Base-by-base conservation (phyloP, 37 sponge, comb jelly and placozoan genomes). In the Beroe ovata region DNA sequence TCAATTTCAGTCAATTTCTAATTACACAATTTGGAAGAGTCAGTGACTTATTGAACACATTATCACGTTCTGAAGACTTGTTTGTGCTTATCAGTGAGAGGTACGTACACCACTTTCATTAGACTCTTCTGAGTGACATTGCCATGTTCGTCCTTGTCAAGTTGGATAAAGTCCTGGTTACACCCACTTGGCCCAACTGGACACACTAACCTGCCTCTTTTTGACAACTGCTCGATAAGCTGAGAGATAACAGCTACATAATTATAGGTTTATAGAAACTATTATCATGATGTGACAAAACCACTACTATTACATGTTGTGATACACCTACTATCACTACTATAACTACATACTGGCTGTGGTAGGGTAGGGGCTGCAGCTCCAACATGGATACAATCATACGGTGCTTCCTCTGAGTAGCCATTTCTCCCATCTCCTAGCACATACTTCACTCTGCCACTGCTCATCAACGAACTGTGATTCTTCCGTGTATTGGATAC, bases 301-400 rank as follows among this genome's bases (percentile, higher is more conserved):
- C n/a, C n/a, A n/a, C n/a, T n/a, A n/a, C n/a, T n/a, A n/a, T n/a
- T n/a, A n/a, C n/a, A n/a, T n/a, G n/a, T n/a, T n/a, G n/a, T n/a
- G n/a, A n/a, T n/a, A n/a, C n/a, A n/a, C n/a, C n/a, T n/a, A n/a
- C n/a, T n/a, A n/a, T n/a, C n/a, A n/a, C n/a, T n/a, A n/a, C n/a
- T n/a, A n/a, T n/a, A n/a, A n/a, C n/a, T n/a, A n/a, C n/a, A n/a
- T n/a, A 93, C 91, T 21, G 95, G 92, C 38, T 92, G 72, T 8
- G 99, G 96, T 0, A 94, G 89, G 0, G 22, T 88, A 14, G 92
- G 90, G 23, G 99, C 95, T 34, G 99, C 99, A 60, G 99, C 99
- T 39, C 99, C 99, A 32, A 97, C 99, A 88, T 97, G 99, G 37
- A 97, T 97, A 40, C 94, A 94, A 94, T 97, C 99, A 72, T 91